A percentile compares a stretch with the other conserved stretches of the same genome.
Conservation (phyloP, 1,140 invertebrate genomes). For the Drosophila repleta region DNA sequence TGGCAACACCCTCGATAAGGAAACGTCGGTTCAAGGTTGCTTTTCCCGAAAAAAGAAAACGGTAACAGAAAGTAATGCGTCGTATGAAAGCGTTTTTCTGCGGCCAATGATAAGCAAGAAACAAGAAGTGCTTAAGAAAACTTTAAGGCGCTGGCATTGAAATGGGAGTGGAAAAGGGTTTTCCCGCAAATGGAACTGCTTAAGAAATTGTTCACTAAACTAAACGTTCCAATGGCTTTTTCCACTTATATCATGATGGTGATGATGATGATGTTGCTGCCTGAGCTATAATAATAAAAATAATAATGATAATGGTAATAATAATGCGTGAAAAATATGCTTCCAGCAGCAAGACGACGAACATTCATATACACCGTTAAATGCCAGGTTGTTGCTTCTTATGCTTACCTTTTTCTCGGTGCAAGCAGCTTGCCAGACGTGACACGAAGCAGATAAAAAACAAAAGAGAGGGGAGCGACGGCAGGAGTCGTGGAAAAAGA, state of each 20-base stretch:
- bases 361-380: conserved; percentile 57
- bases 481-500: not conserved
- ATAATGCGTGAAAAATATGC: conserved; percentile 60
- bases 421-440: conserved; percentile 32
- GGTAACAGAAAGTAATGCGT: conserved; percentile 27
- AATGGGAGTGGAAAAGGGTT: conserved; percentile 7
- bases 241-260: conserved; percentile 59
- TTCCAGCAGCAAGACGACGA: conserved; percentile 13
- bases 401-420: not conserved
- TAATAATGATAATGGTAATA: conserved; percentile 38
- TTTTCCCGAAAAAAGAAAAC: conserved; percentile 1
- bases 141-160: conserved; percentile 26
- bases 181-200: not conserved
- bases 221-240: conserved; percentile 60
- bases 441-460: conserved; percentile 15
- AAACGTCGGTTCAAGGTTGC: conserved; percentile 27
- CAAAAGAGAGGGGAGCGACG: not conserved
- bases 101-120: conserved; percentile 50
- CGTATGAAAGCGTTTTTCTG: conserved; percentile 57
- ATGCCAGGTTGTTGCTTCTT: conserved; percentile 32
- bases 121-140: not conserved
- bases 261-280: conserved; percentile 21
- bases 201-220: conserved; percentile 13
- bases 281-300: not conserved
- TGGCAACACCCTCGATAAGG: conserved; percentile 39